Base-by-base conservation (phyloP, 2,888 invertebrate species). In the Euplagia quadripunctaria region DNA sequence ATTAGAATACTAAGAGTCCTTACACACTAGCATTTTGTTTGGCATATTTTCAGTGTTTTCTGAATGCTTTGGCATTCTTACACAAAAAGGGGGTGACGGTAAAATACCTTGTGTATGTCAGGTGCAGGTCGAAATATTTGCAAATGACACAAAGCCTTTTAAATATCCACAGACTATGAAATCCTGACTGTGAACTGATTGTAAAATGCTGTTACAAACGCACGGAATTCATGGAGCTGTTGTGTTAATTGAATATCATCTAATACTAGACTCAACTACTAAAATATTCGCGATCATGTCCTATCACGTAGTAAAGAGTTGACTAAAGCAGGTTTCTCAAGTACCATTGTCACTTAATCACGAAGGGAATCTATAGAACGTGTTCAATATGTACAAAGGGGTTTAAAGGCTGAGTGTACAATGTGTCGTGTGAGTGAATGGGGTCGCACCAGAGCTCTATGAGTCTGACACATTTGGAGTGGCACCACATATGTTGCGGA, bases 311-410 rank as follows among this genome's bases (percentile, higher is more conserved):
- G 31, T 55, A 8, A 8, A 20, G 20, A 11, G 12, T 58, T 58
- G 58, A 58, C 20, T 79, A 70, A 71, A 63, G 51, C 64, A 69
- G 12, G n/a, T 31, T 20, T 42, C 12, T 41, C 64, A 52, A 70
- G 41, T 42, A 52, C 55, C n/a, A 51, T 64, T 12, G 42, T 20
- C 7, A 17, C 31, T 67, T 49, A 64, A 63, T 68, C 16, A 31
- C 42, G 20, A 52, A 64, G 46, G 16, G 43, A 65, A 64, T 20
- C 66, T 42, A 43, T 31, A 12, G 67, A 73, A 78, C 79, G 77
- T 81, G 77, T 68, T 83, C 73, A 71, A 79, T 67, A 75, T 64
- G 73, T 72, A 61, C n/a, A 71, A 73, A 64, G 72, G 71, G 71
- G 71, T 64, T 16, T 55, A n/a, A 52, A 43, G 49, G 49, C 31